Percentiles rank a stretch among this genome's conserved stretches.
Evolutionary conservation across 35 echinoderm and acorn worm species (phyloP).

Genomic region (Heliocidaris tuberculata): DNA sequence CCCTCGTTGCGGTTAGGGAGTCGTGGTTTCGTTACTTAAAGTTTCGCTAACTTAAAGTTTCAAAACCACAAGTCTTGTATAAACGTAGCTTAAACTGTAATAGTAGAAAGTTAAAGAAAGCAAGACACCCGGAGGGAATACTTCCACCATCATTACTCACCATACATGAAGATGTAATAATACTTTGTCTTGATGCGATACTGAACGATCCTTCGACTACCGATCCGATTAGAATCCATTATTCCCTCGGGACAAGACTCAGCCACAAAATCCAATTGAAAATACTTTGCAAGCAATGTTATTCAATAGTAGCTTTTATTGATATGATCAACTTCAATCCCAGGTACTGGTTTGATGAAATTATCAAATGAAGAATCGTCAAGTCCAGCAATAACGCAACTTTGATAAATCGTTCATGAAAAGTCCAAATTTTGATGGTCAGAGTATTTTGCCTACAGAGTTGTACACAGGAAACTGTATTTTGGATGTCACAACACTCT

Average conservation of each 20-base stretch:
- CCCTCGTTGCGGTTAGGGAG: no score
- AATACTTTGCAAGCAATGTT: neutral
- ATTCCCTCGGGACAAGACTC: neutral
- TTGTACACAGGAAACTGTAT: neutral
- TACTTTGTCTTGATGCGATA: conserved; percentile 23
- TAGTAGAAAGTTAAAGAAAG: no score
- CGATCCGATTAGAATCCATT: conserved; percentile 9
- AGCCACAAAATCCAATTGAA: neutral
- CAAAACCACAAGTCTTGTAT: no score
- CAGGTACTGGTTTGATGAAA: no score
- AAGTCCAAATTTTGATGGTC: neutral
- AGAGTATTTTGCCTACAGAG: neutral
- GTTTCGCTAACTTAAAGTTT: no score
- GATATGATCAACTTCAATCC: no score
- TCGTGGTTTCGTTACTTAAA: no score
- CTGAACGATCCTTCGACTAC: conserved; percentile 8
- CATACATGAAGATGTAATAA: conserved; percentile 20
- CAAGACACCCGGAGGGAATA: no score
- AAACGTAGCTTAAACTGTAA: no score
- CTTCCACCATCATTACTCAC: neutral
- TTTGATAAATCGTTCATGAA: neutral
- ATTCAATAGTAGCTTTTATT: no score
- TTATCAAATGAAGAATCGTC: neutral
- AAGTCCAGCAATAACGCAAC: neutral
- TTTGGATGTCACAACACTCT: neutral